Evolutionary conservation across 2,797 vertebrate genomes (phyloP).

Genomic region (Hozukius guyotensis): DNA sequence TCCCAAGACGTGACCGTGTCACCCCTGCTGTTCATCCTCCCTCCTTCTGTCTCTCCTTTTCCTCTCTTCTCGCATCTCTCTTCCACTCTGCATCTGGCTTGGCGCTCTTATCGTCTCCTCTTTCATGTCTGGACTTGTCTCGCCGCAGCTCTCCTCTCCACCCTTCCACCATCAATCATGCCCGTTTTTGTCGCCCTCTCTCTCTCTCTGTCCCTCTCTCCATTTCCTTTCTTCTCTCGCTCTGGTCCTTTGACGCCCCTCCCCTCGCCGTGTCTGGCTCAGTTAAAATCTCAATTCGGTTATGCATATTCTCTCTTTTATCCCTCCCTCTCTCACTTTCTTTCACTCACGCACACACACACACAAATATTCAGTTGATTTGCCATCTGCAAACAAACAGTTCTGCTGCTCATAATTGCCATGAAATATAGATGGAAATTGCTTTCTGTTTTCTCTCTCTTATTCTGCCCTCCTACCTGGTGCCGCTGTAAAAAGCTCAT

Average conservation of each 20-base stretch:
- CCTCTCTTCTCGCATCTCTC: conserved; percentile 36
- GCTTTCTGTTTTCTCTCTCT: conserved; percentile 38
- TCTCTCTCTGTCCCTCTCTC: conserved; percentile 15
- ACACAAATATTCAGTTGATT: conserved; percentile 54
- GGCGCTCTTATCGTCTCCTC: conserved; percentile 47
- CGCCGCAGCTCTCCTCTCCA: not conserved
- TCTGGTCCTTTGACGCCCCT: conserved; percentile 35
- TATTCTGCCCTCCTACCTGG: conserved; percentile 29
- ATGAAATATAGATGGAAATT: conserved; percentile 73
- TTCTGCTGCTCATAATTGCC: conserved; percentile 68
- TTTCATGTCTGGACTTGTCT: conserved; percentile 61
- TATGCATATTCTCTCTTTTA: conserved; percentile 67
- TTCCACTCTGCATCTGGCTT: conserved; percentile 36
- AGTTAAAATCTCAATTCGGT: conserved; percentile 66
- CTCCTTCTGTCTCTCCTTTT: conserved; percentile 30
- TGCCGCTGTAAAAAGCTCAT: conserved; percentile 43
- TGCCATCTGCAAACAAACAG: conserved; percentile 68
- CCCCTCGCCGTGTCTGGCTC: conserved; percentile 46
- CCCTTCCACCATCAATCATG: conserved; percentile 42
- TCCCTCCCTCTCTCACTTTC: not conserved
- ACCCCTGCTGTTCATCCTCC: conserved; percentile 17
- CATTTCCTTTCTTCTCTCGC: conserved; percentile 39
- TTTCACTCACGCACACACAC: conserved; percentile 15
- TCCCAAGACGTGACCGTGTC: conserved; percentile 60
- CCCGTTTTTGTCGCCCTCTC: conserved; percentile 41